phyloP scores from a whole-genome alignment of 2,113 vertebrate genomes.

The Cottus gobio region DNA sequence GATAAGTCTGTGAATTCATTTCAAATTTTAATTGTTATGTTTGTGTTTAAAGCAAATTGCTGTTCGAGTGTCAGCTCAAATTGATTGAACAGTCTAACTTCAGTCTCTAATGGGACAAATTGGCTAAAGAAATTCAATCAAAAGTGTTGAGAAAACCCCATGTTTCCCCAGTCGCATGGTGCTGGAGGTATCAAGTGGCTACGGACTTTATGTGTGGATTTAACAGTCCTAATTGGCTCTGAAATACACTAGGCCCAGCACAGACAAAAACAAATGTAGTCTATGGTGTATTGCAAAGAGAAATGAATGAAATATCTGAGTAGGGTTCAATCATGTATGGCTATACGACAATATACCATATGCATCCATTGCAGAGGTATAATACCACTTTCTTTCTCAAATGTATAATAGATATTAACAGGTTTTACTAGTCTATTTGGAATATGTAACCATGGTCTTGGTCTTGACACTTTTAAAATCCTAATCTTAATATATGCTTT shows the following conservation, averaged over 20 bases:
- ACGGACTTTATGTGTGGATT: neutral
- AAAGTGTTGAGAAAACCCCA: neutral
- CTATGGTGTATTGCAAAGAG: neutral
- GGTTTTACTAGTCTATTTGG: neutral
- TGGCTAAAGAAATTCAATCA: conserved; percentile 7
- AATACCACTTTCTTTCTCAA: neutral
- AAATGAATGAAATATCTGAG: neutral
- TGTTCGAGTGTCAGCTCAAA: neutral
- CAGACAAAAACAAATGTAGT: neutral
- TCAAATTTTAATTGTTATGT: neutral
- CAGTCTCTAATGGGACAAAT: neutral
- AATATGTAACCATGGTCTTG: neutral
- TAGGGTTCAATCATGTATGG: neutral
- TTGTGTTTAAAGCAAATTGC: neutral
- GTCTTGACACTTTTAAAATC: neutral
- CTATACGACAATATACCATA: neutral
- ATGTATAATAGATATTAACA: neutral
- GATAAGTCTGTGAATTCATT: neutral
- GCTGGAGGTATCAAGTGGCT: neutral
- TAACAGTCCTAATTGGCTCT: neutral
- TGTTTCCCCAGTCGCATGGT: neutral
- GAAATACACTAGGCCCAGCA: neutral
- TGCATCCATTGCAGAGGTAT: neutral
- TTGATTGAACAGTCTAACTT: neutral
- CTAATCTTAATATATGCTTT: neutral